Evolutionary conservation across 2,888 invertebrate genomes (phyloP), one percentile per base, ranked within the genome.

Genomic region (Dexiosoma caninum): DNA sequence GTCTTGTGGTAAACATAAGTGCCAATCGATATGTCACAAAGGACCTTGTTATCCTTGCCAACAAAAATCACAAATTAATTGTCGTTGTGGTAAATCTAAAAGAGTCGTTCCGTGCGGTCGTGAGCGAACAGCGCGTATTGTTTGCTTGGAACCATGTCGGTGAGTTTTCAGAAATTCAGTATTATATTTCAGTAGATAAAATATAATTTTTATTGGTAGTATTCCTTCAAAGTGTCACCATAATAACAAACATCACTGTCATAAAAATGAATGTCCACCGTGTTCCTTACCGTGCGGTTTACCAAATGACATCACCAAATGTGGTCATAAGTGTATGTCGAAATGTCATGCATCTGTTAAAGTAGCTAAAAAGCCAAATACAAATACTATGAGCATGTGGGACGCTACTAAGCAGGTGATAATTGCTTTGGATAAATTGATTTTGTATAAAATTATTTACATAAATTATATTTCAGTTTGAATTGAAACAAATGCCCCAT

Each of bases 1-100:
- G 8, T 94, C 94, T 30, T 98, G 98, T 89, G 94, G 95, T 12
- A 95, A 95, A 78, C 98, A 98, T 89, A 97, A 96, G 88, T 96
- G 96, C 85, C 89, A 91, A 21, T 94, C 94, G 5, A 92, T 94
- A 1, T 96, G 96, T 86, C 96, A 96, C 86, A 92, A 92, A 84
- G 95, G 95, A 0, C 93, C 93, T 0, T 96, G 96, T 85, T 96
- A 95, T 90, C 96, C 96, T 0, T 96, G 96, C 85, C 92, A 92
- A 19, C 89, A 87, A 51, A 87, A 88, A 46, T 88, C 90, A 0
- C 87, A 87, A 83, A 85, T 90, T 91, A 85, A 94, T 92, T 98
- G 98, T 86, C 92, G 93, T 71, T 98, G 98, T 89, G 96, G 96
- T 53, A 92, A 91, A 76, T 96, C 96, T 1, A 93, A 92, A 51